Evolutionary conservation across 2,113 vertebrate species (phyloP).

Genomic region (Ellobius talpinus): DNA sequence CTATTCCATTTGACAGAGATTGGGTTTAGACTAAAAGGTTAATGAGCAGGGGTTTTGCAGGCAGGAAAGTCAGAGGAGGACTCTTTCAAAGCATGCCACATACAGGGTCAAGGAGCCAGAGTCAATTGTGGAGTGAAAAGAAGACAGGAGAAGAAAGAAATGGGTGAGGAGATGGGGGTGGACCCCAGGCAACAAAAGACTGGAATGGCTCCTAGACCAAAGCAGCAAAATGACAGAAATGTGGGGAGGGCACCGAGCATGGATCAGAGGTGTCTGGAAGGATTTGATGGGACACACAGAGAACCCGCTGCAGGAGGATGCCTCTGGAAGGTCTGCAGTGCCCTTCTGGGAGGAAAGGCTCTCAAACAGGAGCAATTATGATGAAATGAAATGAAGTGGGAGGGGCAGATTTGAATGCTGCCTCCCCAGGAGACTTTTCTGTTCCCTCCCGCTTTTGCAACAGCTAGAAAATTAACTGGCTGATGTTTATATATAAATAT

Average conservation of each 20-base stretch:
- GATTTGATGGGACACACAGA: background rate
- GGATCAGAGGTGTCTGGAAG: rapidly evolving
- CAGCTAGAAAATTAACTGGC: slow-evolving; percentile 30
- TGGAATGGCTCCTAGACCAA: background rate
- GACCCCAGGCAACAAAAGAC: background rate
- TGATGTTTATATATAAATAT: background rate
- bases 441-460: background rate
- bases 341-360: background rate
- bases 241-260: rapidly evolving
- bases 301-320: background rate
- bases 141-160: rapidly evolving
- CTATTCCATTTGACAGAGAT: background rate
- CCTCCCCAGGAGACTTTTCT: background rate
- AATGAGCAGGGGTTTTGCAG: background rate
- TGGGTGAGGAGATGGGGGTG: background rate
- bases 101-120: background rate
- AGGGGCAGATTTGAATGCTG: background rate
- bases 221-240: rapidly evolving
- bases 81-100: rapidly evolving
- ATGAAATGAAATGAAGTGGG: background rate
- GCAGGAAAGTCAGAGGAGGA: background rate
- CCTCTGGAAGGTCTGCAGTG: rapidly evolving
- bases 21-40: background rate
- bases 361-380: background rate
- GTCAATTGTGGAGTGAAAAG: background rate